Evolutionary conservation across 37 sponge, comb jelly and placozoan genomes (phyloP).

Genomic region (Cliona cf. orientalis): DNA sequence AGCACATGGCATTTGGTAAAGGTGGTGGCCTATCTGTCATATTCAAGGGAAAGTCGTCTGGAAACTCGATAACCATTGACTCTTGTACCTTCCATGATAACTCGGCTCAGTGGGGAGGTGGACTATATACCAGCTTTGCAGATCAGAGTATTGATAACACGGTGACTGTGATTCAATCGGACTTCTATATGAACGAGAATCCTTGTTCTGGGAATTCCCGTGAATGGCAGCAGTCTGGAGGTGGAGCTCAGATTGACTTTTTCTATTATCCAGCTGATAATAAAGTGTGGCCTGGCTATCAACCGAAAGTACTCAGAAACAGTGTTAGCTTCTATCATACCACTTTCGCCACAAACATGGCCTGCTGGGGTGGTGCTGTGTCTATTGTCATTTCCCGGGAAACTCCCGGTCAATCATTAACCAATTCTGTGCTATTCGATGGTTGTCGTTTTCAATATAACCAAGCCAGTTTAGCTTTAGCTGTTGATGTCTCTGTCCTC

Average conservation of each 20-base stretch:
- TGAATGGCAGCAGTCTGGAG: not conserved
- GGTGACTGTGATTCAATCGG: not conserved
- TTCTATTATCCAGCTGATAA: conserved; percentile 26
- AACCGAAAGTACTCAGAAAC: not conserved
- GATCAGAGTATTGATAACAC: conserved; percentile 42
- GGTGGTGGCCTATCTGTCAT: conserved; percentile 63
- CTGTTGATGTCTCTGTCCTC: conserved; percentile 38
- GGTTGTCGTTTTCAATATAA: conserved; percentile 21
- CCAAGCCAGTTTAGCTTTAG: conserved; percentile 15
- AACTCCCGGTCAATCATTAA: not conserved
- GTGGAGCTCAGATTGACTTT: conserved; percentile 45
- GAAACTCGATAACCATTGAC: conserved; percentile 8
- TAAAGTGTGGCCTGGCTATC: conserved; percentile 9
- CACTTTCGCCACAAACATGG: not conserved
- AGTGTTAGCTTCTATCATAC: not conserved
- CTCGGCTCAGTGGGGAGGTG: conserved; percentile 48
- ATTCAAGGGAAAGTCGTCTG: conserved; percentile 43
- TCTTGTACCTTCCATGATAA: conserved; percentile 15
- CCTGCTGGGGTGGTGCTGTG: conserved; percentile 38
- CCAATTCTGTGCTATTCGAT: conserved; percentile 29
- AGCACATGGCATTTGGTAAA: conserved; percentile 50
- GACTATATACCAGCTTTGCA: conserved; percentile 32
- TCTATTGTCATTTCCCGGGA: conserved; percentile 13
- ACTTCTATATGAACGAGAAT: not conserved
- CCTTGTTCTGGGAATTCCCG: not conserved